Evolutionary conservation across 2,888 invertebrate species (phyloP).

Genomic region (Ephialtes manifestator): DNA sequence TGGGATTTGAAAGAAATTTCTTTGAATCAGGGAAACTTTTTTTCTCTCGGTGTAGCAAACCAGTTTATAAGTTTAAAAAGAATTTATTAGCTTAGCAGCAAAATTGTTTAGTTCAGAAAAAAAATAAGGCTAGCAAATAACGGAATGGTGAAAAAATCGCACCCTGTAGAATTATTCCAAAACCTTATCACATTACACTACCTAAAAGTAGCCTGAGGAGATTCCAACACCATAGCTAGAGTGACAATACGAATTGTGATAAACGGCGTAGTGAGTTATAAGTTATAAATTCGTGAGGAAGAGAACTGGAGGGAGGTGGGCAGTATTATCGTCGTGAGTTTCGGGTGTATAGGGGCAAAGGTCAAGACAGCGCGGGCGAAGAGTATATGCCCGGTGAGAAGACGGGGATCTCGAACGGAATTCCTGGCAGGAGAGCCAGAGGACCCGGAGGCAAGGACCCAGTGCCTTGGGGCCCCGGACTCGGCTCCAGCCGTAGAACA

Average conservation of each 20-base stretch:
- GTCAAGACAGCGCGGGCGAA: conserved; percentile 57
- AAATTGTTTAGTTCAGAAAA: no score
- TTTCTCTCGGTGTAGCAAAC: no score
- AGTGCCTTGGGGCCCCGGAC: conserved; percentile 58
- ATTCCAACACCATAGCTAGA: conserved; percentile 19
- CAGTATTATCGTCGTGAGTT: conserved; percentile 64
- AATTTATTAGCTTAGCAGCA: no score
- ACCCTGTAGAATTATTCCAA: conserved; percentile 47
- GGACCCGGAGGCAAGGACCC: conserved; percentile 67
- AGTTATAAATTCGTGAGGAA: conserved; percentile 50
- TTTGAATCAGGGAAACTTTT: no score
- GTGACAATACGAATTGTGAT: conserved; percentile 60
- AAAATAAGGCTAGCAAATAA: no score
- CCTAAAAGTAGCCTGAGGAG: conserved; percentile 49
- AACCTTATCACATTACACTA: conserved; percentile 60
- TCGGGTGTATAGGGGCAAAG: conserved; percentile 66
- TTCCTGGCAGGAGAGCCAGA: conserved; percentile 57
- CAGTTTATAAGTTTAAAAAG: no score
- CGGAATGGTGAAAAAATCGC: no score
- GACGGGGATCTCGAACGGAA: conserved; percentile 47
- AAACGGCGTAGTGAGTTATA: conserved; percentile 57
- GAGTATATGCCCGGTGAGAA: conserved; percentile 35
- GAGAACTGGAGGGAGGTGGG: conserved; percentile 49
- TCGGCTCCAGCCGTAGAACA: conserved; percentile 48
- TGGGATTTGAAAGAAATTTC: no score